Base-by-base conservation (phyloP, 2,888 invertebrate species). In the Mesorhabditis belari region DNA sequence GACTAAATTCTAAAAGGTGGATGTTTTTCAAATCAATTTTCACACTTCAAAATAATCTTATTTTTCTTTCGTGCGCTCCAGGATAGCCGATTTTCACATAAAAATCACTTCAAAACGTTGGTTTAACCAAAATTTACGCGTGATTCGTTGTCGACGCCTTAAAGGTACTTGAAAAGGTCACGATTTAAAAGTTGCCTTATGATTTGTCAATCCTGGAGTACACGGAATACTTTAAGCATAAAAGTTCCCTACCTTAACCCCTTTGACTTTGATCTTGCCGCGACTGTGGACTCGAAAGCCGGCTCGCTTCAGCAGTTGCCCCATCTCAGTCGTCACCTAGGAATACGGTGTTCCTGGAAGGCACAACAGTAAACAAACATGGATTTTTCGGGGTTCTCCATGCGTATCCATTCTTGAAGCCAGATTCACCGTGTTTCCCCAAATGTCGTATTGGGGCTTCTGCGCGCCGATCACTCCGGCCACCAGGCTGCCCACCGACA, bases 391-490 rank as follows among this genome's bases (percentile, higher is more conserved):
- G 87, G 92, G 88, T 66, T 89, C 86, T 0, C 95, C 94, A 65
- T 91, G 92, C 66, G 92, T 92, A 83, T 95, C 95, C 95, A 96
- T 96, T 55, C 95, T 85, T 4, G 92, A 92, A 1, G 95, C 94
- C 12, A 95, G 92, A 81, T 95, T 95, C 19, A 96, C 96, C 0
- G 95, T 94, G 83, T 96, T 94, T 17, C 95, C 93, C 95, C 95
- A 96, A 75, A 96, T 95, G 81, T 96, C 95, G 83, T 94, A 95
- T 83, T 95, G 94, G 0, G 95, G 95, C 81, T 95, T 95, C 82
- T 94, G 92, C 0, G 94, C 94, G 0, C 94, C 94, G 25, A 95
- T 92, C 21, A 95, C 94, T 0, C 94, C 95, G 0, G 94, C 94
- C 81, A 94, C 93, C 25, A 94, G 92, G 0, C 91, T 89, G 0